Conservation (phyloP, 37 sponge, comb jelly and placozoan species). For the Crambe crambe region DNA sequence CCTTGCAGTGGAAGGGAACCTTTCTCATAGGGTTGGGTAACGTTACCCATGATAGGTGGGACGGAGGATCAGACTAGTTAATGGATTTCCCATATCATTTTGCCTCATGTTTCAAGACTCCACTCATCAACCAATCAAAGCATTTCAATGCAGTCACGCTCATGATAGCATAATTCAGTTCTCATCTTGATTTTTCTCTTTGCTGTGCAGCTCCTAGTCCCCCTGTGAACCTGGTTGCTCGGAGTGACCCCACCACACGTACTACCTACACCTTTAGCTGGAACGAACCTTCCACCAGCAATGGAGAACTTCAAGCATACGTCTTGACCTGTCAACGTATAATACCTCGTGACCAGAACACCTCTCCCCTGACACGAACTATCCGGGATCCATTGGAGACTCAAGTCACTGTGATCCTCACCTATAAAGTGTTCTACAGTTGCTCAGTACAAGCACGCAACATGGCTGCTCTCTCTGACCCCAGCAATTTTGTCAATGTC, state of each 20-base stretch:
- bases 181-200: too few species aligned
- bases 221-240: neutral
- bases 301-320: neutral
- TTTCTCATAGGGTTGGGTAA: too few species aligned
- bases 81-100: too few species aligned
- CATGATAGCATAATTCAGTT: too few species aligned
- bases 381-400: neutral
- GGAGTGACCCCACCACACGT: neutral
- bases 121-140: too few species aligned
- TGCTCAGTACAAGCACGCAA: constrained; percentile 19
- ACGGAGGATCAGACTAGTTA: too few species aligned
- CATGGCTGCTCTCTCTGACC: constrained; percentile 2
- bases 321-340: neutral
- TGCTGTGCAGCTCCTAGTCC: constrained; percentile 13
- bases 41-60: too few species aligned
- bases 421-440: neutral
- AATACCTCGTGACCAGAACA: neutral
- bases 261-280: constrained; percentile 15
- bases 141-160: too few species aligned
- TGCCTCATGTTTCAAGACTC: too few species aligned
- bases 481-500: neutral
- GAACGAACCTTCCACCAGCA: neutral
- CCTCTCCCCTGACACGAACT: neutral
- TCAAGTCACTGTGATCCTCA: neutral
- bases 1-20: too few species aligned